Evolutionary conservation across 2,888 invertebrate species (phyloP).

Genomic region (Agrochola lychnidis): DNA sequence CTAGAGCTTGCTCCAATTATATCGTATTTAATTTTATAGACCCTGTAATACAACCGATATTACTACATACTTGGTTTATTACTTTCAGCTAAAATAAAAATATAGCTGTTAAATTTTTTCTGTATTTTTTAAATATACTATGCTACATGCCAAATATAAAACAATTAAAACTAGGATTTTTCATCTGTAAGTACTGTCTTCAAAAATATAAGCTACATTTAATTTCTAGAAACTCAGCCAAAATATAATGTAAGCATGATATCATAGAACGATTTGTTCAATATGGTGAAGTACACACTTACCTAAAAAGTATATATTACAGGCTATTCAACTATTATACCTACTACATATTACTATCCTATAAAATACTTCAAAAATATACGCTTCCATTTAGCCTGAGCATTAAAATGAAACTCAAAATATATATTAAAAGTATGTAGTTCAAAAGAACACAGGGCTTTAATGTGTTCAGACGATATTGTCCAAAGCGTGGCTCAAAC

Average conservation of each 20-base stretch:
- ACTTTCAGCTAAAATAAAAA: neutral
- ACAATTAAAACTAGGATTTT: neutral
- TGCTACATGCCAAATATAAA: slow-evolving; percentile 42
- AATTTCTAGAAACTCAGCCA: slow-evolving; percentile 19
- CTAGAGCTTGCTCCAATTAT: neutral
- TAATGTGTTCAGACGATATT: slow-evolving; percentile 79
- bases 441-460: slow-evolving; percentile 78
- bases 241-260: slow-evolving; percentile 15
- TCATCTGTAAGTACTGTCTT: slow-evolving; percentile 24
- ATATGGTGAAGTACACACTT: neutral
- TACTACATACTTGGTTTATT: slow-evolving; percentile 13
- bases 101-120: neutral
- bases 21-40: slow-evolving; percentile 15
- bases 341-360: slow-evolving; percentile 2
- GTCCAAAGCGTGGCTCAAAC: slow-evolving; percentile 79
- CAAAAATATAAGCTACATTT: slow-evolving; percentile 3
- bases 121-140: neutral
- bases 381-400: slow-evolving; percentile 45
- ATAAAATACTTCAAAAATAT: slow-evolving; percentile 14
- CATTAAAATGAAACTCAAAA: slow-evolving; percentile 23
- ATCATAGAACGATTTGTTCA: neutral
- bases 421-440: slow-evolving; percentile 41
- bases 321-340: neutral
- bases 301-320: neutral
- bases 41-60: neutral